phyloP scores from a whole-genome alignment of 2,888 invertebrate species.

The Dioctria rufipes region DNA sequence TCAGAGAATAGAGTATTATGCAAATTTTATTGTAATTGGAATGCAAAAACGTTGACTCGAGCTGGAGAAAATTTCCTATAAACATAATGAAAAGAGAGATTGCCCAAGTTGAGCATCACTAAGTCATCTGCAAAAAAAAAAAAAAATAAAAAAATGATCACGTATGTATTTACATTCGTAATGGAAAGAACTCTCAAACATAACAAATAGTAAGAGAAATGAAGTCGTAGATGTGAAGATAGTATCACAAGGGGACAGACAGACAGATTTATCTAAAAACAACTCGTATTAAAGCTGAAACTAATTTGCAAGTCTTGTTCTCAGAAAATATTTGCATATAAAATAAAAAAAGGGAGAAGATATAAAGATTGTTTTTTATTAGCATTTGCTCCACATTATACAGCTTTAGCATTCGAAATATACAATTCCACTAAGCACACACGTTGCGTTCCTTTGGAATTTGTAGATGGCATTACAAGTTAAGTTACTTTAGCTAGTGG shows the following conservation, averaged over 20 bases:
- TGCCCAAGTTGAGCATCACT: neutral
- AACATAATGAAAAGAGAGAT: neutral
- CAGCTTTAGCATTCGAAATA: neutral
- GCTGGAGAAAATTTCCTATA: neutral
- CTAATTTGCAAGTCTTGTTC: conserved; percentile 23
- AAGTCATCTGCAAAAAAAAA: too few relatives aligned
- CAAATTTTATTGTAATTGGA: neutral
- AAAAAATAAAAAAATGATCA: neutral
- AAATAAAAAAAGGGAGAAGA: neutral
- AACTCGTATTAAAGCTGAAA: neutral
- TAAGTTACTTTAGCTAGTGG: neutral
- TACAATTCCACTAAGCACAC: too few relatives aligned
- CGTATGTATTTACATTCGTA: neutral
- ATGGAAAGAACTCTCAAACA: neutral
- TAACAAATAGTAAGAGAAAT: neutral
- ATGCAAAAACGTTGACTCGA: neutral
- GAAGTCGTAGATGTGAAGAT: neutral
- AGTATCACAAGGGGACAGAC: neutral
- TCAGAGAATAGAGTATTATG: conserved; percentile 11
- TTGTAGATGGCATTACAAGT: neutral
- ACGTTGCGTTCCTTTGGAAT: neutral
- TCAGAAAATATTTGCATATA: conserved; percentile 2
- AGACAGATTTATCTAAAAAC: neutral
- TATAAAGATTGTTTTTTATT: conserved; percentile 9
- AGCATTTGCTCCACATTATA: conserved; percentile 5